Conservation (phyloP, 2,113 vertebrate genomes). For the Catagonus wagneri region DNA sequence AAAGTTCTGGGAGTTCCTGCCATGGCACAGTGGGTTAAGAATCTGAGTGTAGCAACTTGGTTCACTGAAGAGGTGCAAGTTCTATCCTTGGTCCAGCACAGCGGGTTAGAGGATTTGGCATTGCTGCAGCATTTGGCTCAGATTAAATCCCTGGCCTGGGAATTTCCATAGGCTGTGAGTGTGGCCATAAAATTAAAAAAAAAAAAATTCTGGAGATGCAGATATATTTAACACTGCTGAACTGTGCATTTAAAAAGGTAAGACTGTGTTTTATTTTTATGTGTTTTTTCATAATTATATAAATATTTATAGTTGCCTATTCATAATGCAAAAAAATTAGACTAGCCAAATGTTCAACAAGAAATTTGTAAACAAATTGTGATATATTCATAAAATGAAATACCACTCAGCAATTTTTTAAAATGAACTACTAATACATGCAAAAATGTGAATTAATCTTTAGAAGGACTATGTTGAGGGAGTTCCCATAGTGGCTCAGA, state of each 20-base stretch:
- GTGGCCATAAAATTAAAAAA: too few species aligned
- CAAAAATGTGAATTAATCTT: neutral
- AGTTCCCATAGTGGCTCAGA: neutral
- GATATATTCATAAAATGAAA: neutral
- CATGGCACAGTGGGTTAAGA: too few species aligned
- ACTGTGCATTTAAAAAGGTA: neutral
- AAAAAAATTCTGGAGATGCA: neutral
- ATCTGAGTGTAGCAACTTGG: too few species aligned
- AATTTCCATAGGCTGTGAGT: too few species aligned
- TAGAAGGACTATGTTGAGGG: neutral
- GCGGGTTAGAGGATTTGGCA: too few species aligned
- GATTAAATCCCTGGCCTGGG: too few species aligned
- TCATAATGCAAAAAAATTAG: neutral
- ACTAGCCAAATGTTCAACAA: neutral
- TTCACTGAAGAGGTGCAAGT: too few species aligned
- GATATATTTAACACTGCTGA: neutral
- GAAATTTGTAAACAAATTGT: neutral
- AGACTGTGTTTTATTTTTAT: neutral
- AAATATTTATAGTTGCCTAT: neutral
- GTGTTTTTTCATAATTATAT: neutral
- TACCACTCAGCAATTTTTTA: neutral
- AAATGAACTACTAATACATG: neutral
- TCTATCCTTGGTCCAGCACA: too few species aligned
- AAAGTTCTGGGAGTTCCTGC: neutral
- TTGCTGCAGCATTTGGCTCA: too few species aligned